A percentile compares a stretch with the other conserved stretches of the same genome.
These are phyloP conservation scores for Heteromurus nitidus DNA, from an alignment of 2,888 invertebrate genomes.

Conservation along the genomic window DNA sequence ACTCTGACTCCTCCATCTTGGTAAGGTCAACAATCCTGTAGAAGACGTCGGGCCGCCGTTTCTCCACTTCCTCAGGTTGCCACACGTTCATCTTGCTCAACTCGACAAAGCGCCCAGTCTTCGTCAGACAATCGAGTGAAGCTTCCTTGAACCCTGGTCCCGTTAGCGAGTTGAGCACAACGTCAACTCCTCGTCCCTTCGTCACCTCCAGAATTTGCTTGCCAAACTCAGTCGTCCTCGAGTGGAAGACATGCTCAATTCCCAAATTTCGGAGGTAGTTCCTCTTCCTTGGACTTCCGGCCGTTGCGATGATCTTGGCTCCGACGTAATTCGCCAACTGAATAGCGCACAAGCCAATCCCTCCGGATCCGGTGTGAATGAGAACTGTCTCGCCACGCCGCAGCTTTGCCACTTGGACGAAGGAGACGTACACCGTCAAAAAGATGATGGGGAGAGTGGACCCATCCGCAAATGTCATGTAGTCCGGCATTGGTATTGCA, in stretches of 20 bases:
- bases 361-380: constrained; percentile 54
- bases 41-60: constrained; percentile 48
- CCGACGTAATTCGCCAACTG: constrained; percentile 44
- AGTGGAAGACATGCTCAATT: constrained; percentile 61
- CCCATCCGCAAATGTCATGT: constrained; percentile 38
- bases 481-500: constrained; percentile 22
- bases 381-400: constrained; percentile 25
- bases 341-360: constrained; percentile 47
- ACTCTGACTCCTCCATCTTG: neutral
- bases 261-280: constrained; percentile 55
- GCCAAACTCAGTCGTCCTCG: constrained; percentile 57
- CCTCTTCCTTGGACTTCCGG: constrained; percentile 61
- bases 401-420: constrained; percentile 32
- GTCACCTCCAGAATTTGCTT: constrained; percentile 48
- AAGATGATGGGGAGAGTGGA: constrained; percentile 33
- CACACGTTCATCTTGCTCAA: constrained; percentile 65
- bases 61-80: constrained; percentile 47
- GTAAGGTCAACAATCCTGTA: constrained; percentile 58
- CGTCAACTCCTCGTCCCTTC: constrained; percentile 50
- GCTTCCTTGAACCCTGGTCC: constrained; percentile 66
- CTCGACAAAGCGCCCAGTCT: constrained; percentile 62
- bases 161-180: constrained; percentile 65
- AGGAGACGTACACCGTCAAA: constrained; percentile 38
- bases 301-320: constrained; percentile 59
- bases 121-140: constrained; percentile 30